Conservation (phyloP, 2,797 vertebrate genomes). For the Melopsittacus undulatus region DNA sequence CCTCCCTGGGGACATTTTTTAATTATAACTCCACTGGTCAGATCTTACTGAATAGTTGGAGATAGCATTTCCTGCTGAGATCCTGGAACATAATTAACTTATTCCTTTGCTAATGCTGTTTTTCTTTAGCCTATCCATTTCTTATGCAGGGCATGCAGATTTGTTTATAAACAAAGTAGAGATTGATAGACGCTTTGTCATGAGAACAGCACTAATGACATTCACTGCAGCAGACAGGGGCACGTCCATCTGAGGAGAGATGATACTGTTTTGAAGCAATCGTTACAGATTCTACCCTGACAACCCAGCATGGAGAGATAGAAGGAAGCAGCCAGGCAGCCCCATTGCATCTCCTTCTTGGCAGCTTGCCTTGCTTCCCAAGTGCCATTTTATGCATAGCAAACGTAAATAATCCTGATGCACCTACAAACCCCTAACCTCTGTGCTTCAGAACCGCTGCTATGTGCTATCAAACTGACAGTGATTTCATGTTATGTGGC, state of each 20-base stretch:
- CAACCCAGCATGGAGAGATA: conserved; percentile 41
- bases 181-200: conserved; percentile 43
- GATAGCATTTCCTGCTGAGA: conserved; percentile 59
- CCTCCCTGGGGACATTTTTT: conserved; percentile 62
- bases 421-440: conserved; percentile 29
- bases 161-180: conserved; percentile 66
- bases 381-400: conserved; percentile 28
- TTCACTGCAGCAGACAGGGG: conserved; percentile 25
- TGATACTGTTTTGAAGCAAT: conserved; percentile 38
- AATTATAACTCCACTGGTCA: conserved; percentile 66
- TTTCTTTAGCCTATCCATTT: conserved; percentile 38
- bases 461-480: conserved; percentile 46
- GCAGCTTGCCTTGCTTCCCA: conserved; percentile 30
- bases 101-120: conserved; percentile 44
- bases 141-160: conserved; percentile 38
- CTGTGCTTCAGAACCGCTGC: conserved; percentile 21
- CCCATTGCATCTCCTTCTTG: not conserved
- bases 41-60: conserved; percentile 44
- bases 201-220: conserved; percentile 5
- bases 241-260: conserved; percentile 45
- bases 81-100: conserved; percentile 55
- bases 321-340: conserved; percentile 4
- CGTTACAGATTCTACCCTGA: conserved; percentile 53
- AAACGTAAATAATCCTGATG: conserved; percentile 30
- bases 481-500: conserved; percentile 52